Evolutionary conservation across 1,140 invertebrate species (phyloP), one percentile per base, ranked within the genome.

Genomic region (Philaenus spumarius): DNA sequence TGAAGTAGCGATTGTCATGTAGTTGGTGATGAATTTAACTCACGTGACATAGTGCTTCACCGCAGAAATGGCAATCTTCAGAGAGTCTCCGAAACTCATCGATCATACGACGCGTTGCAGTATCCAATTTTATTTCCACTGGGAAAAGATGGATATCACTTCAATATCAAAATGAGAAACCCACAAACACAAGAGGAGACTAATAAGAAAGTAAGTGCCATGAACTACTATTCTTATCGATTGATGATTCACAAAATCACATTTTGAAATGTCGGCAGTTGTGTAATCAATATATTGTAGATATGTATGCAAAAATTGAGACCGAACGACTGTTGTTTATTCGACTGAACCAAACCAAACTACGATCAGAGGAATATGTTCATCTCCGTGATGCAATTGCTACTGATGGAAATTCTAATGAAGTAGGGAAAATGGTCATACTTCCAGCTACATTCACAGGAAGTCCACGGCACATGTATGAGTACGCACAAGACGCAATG

Each of bases 101-200:
- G 70, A 3, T 68, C 63, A 39, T 75, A 77, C 62, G 72, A 77
- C 64, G 67, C 69, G 11, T 62, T 77, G 37, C 74, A 77, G 69
- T 77, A 77, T 69, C 73, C 72, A 6, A 58, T 77, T 15, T 59
- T 78, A 35, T 77, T 74, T 69, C 74, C 70, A 68, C 55, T 72
- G 65, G 73, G 75, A 30, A 68, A 75, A 67, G 68, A 77, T 68
- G 72, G n/a, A 60, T 76, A 77, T 69, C 40, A 69, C 66, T 66
- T 76, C 37, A 61, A 66, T 35, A 70, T 77, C 46, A 60, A 61
- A 64, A 65, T 65, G 43, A 58, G 57, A 60, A 52, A 73, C 55
- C 65, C 55, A 42, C n/a, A 42, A 17, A 70, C 69, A 61, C 60
- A 69, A 4, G 12, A 12, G 19, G 23, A 51, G 14, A 34, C 22